A percentile compares a stretch with the other conserved stretches of the same genome.
Conservation (phyloP, 2,888 invertebrate species). For the Craniophora ligustri region DNA sequence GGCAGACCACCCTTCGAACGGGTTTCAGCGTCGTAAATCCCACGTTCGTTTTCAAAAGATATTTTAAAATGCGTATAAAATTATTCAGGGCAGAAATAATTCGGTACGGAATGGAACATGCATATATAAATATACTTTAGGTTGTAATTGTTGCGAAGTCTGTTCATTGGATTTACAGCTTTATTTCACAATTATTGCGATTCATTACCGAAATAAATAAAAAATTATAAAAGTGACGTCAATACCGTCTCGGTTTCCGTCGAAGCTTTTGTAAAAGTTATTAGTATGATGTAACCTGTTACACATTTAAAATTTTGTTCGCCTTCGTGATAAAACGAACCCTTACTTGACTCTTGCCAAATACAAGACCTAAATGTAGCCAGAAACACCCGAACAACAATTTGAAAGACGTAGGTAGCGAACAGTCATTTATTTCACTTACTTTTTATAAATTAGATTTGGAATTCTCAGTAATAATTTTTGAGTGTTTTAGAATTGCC, state of each 20-base stretch:
- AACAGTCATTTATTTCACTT: neutral
- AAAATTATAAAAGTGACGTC: conserved; percentile 8
- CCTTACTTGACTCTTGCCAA: conserved; percentile 2
- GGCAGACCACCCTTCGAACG: conserved; percentile 84
- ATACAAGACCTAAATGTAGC: conserved; percentile 6
- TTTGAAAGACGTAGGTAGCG: neutral
- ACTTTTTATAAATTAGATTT: too few relatives aligned
- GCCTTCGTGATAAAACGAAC: conserved; percentile 12
- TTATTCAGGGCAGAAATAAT: conserved; percentile 87
- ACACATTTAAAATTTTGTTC: conserved; percentile 8
- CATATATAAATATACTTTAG: too few relatives aligned
- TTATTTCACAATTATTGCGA: neutral
- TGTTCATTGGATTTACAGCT: conserved; percentile 69
- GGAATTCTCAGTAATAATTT: too few relatives aligned
- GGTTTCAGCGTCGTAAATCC: conserved; percentile 85
- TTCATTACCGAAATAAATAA: conserved; percentile 9
- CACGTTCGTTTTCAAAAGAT: conserved; percentile 85
- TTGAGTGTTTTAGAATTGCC: too few relatives aligned
- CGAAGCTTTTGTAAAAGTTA: conserved; percentile 2
- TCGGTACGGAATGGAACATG: conserved; percentile 73
- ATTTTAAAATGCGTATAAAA: conserved; percentile 88
- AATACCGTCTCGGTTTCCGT: conserved; percentile 7
- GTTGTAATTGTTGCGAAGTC: conserved; percentile 69
- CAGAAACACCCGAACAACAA: neutral
- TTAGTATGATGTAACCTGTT: conserved; percentile 27